phyloP scores from a whole-genome alignment of 1,140 invertebrate genomes.

The Caenorhabditis inopinata region DNA sequence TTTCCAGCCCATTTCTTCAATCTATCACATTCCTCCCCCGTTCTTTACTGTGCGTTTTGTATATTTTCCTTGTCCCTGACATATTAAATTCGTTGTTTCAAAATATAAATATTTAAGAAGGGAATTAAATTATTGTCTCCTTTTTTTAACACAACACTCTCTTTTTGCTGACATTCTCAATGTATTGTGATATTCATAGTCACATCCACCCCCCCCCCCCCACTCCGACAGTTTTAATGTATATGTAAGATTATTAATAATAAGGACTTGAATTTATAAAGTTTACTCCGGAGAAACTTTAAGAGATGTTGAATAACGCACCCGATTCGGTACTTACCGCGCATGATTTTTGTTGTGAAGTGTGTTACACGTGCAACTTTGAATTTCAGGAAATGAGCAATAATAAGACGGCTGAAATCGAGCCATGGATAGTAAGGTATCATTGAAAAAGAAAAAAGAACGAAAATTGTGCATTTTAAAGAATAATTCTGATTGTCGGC shows the following conservation, averaged over 20 bases:
- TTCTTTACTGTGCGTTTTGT: conserved; percentile 13
- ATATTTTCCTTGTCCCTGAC: background rate
- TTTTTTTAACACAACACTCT: background rate
- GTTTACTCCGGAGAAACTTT: no score
- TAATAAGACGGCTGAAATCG: background rate
- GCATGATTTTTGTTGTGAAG: background rate
- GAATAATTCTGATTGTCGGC: conserved; percentile 44
- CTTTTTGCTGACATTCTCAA: background rate
- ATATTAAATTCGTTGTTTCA: background rate
- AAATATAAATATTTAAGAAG: background rate
- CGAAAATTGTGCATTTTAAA: background rate
- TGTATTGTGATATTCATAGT: background rate
- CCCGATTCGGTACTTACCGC: background rate
- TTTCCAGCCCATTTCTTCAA: background rate
- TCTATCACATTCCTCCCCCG: background rate
- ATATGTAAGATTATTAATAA: background rate
- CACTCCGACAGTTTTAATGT: background rate
- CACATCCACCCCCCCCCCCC: background rate
- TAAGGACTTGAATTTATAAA: background rate
- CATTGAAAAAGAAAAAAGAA: background rate
- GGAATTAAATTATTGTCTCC: background rate
- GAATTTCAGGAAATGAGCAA: background rate
- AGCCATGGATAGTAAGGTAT: background rate
- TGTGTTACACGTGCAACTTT: background rate
- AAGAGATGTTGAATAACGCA: background rate